Evolutionary conservation across 2,113 vertebrate species (phyloP), one percentile per base, ranked within the genome.

Genomic region (Asarcornis scutulata): DNA sequence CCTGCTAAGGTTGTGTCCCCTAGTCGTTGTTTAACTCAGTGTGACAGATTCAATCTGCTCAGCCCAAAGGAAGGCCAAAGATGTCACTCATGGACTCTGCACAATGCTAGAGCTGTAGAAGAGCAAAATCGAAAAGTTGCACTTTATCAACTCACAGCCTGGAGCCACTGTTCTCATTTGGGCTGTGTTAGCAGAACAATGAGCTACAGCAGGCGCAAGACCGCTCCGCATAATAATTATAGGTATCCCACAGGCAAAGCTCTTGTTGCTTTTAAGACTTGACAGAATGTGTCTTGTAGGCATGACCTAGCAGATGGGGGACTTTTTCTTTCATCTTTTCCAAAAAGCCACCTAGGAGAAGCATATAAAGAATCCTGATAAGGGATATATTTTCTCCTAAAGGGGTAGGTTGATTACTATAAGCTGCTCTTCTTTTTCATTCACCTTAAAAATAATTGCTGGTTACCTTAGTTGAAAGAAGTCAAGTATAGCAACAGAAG

Each of bases 1-100:
- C 84, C 94, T 92, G 93, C 97, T 97, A 97, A 98, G 98, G 98
- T 98, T 98, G 96, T 98, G 97, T 98, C 98, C 97, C 91, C 91
- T 94, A 96, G 93, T 98, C 98, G 98, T 98, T 98, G 98, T 98
- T 98, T 99, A 99, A 98, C 97, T 97, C 98, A 86, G 98, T 95
- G 40, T 98, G 98, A 99, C 98, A 98, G 98, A 98, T 99, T 98
- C 98, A 98, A 98, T 99, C 98, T 98, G 98, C 98, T 97, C 97
- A 98, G 98, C 96, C 97, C 91, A 94, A 97, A 98, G 96, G 98
- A 97, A 97, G 97, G 97, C 98, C 97, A 97, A 91, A 95, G 96
- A 97, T 98, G 98, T 98, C 98, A 98, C 95, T 98, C 98, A 97
- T 32, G 79, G 96, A 81, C 94, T 94, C 81, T 77, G 80, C 95